phyloP scores from a whole-genome alignment of 1,140 invertebrate species.

The Macrostomum lignano region DNA sequence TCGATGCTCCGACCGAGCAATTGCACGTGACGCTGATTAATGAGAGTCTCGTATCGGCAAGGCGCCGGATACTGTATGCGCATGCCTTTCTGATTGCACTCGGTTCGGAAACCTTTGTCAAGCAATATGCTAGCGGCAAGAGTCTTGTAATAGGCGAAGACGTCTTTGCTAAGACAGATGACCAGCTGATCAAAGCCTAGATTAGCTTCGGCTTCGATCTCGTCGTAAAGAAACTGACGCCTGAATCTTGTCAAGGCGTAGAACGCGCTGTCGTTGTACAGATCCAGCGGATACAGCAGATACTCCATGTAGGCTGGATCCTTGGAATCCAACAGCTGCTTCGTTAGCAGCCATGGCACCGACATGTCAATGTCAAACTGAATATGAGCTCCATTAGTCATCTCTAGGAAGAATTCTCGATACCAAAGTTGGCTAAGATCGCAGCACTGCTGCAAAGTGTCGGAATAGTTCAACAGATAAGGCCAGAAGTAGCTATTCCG shows the following conservation, averaged over 20 bases:
- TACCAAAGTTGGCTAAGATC: constrained; percentile 98
- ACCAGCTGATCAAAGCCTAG: constrained; percentile 98
- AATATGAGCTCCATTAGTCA: constrained; percentile 95
- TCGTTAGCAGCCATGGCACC: constrained; percentile 96
- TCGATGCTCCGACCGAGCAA: constrained; percentile 79
- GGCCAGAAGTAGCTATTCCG: constrained; percentile 85
- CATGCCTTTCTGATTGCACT: constrained; percentile 55
- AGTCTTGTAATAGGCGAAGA: constrained; percentile 21
- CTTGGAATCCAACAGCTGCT: constrained; percentile 82
- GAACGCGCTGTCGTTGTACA: constrained; percentile 91
- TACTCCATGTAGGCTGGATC: constrained; percentile 98
- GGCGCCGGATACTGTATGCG: constrained; percentile 46
- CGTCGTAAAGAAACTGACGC: constrained; percentile 94
- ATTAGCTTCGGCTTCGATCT: constrained; percentile 77
- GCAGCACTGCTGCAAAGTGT: constrained; percentile 71
- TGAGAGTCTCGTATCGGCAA: constrained; percentile 70
- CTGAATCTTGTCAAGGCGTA: constrained; percentile 83
- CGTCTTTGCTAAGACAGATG: constrained; percentile 85
- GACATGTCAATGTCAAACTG: constrained; percentile 99
- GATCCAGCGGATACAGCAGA: constrained; percentile 76
- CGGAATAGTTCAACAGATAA: constrained; percentile 72
- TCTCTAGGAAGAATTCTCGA: constrained; percentile 91
- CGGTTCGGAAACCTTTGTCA: constrained; percentile 77
- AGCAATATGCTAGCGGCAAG: constrained; percentile 45
- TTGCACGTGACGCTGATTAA: constrained; percentile 83